Base-by-base conservation (phyloP, 2,888 invertebrate genomes). In the Lochmaea capreae region DNA sequence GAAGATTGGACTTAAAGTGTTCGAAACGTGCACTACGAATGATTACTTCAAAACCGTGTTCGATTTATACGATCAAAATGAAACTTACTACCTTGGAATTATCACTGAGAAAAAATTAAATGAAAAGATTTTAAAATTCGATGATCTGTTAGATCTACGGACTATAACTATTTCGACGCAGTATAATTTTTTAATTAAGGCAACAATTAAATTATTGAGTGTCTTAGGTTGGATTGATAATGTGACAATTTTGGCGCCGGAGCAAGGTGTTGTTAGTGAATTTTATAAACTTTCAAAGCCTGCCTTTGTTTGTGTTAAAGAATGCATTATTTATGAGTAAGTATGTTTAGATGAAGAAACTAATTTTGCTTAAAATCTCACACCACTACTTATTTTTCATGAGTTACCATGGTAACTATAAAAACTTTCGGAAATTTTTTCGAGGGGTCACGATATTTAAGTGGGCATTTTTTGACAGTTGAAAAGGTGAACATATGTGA, bases 271-370 rank as follows among this genome's bases (percentile, higher is more conserved):
- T 39, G 65, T 86, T 26, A 80, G 83, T 42, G 82, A 85, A 72
- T 86, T 87, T 80, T 84, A 84, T 72, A 78, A 79, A 65, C 76
- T 79, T 26, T 80, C 87, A 5, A 83, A 81, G 72, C 79, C 73
- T 43, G 79, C 82, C 43, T 82, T 78, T 78, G 82, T 87, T 59
- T 87, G 87, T 78, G 79, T 87, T 9, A 84, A 81, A 66, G 81
- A 82, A 62, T 82, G 83, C 63, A 42, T 81, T 46, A 67, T 83
- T 62, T 82, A 82, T 71, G 80, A 81, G 87, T 86, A 81, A 83
- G 83, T 81, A 72, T 18, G 4, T 49, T 14, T 46, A 12, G 12
- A 46, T 46, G 3, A 22, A 22, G 22, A 22, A 22, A 22, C 22
- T 2, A 22, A 2, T 22, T 22, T 22, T n/a, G n/a, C n/a, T n/a